Evolutionary conservation across 2,888 invertebrate species (phyloP).

Genomic region (Drosophila atroscutellata): DNA sequence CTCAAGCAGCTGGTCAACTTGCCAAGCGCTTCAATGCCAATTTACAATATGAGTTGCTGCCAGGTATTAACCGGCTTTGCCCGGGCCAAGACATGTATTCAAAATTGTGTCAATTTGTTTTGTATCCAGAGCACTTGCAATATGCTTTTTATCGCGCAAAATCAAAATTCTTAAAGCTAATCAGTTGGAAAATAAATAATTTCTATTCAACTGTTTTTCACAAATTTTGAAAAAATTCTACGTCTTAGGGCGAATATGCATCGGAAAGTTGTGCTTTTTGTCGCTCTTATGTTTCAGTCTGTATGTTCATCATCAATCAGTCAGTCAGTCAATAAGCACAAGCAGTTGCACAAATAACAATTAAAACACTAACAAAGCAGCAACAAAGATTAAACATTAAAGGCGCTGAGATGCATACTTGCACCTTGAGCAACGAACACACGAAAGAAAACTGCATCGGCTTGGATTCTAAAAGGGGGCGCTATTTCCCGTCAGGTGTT

Average conservation of each 20-base stretch:
- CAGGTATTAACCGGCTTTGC: slow-evolving; percentile 9
- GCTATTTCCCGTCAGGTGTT: slow-evolving; percentile 70
- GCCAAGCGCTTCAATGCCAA: slow-evolving; percentile 40
- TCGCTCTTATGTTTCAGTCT: background rate
- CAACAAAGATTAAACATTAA: slow-evolving; percentile 19
- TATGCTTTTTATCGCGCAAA: background rate
- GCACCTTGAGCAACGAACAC: slow-evolving; percentile 3
- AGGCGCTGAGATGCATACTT: background rate
- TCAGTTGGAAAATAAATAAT: background rate
- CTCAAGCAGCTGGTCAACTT: slow-evolving; percentile 47
- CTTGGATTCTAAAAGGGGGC: background rate
- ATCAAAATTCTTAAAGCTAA: background rate
- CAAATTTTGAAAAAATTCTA: background rate
- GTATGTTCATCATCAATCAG: background rate
- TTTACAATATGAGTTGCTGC: slow-evolving; percentile 18
- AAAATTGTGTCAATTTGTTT: background rate
- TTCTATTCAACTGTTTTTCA: background rate
- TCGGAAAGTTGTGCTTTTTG: background rate
- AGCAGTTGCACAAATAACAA: background rate
- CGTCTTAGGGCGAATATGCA: background rate
- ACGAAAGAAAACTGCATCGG: slow-evolving; percentile 29
- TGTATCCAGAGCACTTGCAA: background rate
- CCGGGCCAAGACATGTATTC: background rate
- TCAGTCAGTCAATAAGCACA: background rate
- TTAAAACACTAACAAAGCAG: slow-evolving; percentile 33